phyloP scores from a whole-genome alignment of 1,140 invertebrate genomes.

The Heliconius melpomene region DNA sequence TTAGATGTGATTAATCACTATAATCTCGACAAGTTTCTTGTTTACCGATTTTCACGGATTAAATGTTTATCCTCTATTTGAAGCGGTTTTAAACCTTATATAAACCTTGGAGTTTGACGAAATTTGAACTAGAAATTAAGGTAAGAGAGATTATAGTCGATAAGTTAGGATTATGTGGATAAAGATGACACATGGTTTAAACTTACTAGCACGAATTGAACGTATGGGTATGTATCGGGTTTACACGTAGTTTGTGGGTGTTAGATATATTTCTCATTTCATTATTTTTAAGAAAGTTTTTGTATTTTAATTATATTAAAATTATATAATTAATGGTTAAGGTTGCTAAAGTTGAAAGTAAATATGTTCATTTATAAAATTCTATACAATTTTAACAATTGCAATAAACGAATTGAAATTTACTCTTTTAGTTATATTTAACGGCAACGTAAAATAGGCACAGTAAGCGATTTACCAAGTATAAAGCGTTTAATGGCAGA shows the following conservation, averaged over 20 bases:
- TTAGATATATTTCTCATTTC: too few species aligned
- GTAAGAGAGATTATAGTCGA: slow-evolving; percentile 33
- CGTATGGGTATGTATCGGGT: background rate
- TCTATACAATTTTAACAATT: too few species aligned
- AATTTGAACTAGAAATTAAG: slow-evolving; percentile 33
- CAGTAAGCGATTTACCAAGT: background rate
- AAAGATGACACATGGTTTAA: background rate
- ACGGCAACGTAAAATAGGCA: slow-evolving; percentile 12
- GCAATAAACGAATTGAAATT: background rate
- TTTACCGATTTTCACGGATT: slow-evolving; percentile 70
- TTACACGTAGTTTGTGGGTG: background rate
- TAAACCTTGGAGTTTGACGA: slow-evolving; percentile 49
- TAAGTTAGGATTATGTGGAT: slow-evolving; percentile 27
- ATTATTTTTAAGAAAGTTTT: too few species aligned
- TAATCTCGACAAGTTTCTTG: slow-evolving; percentile 63
- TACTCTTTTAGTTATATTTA: background rate
- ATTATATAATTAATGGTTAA: too few species aligned
- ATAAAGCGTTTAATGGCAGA: slow-evolving; percentile 2
- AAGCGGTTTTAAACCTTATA: slow-evolving; percentile 40
- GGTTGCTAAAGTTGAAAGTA: too few species aligned
- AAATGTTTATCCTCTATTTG: slow-evolving; percentile 49
- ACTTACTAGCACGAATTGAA: background rate
- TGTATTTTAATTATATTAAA: too few species aligned
- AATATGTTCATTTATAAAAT: too few species aligned
- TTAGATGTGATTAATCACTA: slow-evolving; percentile 68